Conservation (phyloP, 2,797 vertebrate species). For the Aplochiton taeniatus region DNA sequence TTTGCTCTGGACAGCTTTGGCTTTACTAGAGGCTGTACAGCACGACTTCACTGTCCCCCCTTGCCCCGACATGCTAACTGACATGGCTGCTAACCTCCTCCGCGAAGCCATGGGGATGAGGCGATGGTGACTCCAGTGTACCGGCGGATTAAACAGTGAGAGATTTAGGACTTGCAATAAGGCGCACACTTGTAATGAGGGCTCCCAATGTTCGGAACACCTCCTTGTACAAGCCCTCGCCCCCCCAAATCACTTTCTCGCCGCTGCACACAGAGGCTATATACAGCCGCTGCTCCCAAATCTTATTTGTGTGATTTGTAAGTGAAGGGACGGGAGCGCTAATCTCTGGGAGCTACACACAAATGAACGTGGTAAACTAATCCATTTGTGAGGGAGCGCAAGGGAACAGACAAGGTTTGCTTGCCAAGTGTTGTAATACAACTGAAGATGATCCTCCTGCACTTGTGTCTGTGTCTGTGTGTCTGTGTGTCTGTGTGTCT, state of each 20-base stretch:
- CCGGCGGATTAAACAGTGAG: no score
- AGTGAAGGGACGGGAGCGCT: constrained; percentile 59
- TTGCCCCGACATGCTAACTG: no score
- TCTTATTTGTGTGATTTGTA: constrained; percentile 76
- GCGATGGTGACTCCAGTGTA: no score
- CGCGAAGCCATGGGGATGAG: no score
- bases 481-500: constrained; percentile 27
- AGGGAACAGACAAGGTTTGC: constrained; percentile 68
- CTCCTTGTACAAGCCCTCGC: constrained; percentile 11
- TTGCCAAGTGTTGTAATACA: constrained; percentile 79
- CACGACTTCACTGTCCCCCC: no score
- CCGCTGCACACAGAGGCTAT: constrained; percentile 53
- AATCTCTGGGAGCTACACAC: constrained; percentile 53
- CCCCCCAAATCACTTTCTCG: constrained; percentile 51
- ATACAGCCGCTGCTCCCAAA: constrained; percentile 65
- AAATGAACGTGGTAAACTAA: constrained; percentile 70
- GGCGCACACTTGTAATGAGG: no score
- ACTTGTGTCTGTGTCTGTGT: constrained; percentile 26
- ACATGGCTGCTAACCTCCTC: no score
- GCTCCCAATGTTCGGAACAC: constrained; percentile 27
- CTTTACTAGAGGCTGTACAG: no score
- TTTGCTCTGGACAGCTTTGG: no score
- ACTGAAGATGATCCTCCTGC: constrained; percentile 73
- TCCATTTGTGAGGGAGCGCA: constrained; percentile 77
- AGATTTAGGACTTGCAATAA: no score